Evolutionary conservation across 2,113 vertebrate species (phyloP).

Genomic region (Gallinago undulata): DNA sequence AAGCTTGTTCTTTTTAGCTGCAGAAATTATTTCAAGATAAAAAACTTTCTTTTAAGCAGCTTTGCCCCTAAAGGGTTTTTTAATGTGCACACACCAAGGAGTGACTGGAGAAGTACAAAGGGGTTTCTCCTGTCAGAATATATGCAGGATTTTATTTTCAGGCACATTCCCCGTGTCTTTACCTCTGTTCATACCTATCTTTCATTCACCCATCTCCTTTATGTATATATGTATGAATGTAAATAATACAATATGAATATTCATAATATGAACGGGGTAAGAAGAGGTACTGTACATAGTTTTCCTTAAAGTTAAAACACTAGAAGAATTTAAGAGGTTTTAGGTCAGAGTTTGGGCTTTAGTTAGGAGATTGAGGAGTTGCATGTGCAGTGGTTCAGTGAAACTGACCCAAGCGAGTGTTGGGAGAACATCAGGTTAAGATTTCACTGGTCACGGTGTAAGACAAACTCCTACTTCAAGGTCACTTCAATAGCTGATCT

Average conservation of each 20-base stretch:
- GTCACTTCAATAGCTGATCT: background rate
- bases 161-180: background rate
- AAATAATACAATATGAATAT: background rate
- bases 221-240: background rate
- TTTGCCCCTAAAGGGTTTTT: background rate
- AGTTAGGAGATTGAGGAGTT: background rate
- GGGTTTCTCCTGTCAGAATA: background rate
- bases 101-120: background rate
- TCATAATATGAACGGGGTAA: background rate
- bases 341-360: background rate
- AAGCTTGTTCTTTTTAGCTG: background rate
- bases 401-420: background rate
- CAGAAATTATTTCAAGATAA: background rate
- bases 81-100: background rate
- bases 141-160: background rate
- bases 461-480: background rate
- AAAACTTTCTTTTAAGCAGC: background rate
- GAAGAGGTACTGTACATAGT: background rate
- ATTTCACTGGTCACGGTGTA: background rate
- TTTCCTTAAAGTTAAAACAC: background rate
- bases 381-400: background rate
- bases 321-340: background rate
- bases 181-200: background rate
- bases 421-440: background rate
- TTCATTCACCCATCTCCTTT: background rate